Conservation (phyloP, 2,113 vertebrate species). For the Excalfactoria chinensis region DNA sequence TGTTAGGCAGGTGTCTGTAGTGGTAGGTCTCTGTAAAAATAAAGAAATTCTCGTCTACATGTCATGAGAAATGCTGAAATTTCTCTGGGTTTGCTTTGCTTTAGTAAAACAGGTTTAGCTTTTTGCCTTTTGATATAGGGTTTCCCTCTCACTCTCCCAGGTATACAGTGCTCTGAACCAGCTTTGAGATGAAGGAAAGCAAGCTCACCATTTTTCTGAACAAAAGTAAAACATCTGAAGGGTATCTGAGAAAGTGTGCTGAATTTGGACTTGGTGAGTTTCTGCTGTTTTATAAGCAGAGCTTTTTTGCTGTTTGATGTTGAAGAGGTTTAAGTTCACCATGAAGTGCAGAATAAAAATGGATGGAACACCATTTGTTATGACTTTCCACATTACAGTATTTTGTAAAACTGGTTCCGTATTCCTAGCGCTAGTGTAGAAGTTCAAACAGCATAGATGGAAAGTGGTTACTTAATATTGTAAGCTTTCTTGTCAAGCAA, state of each 20-base stretch:
- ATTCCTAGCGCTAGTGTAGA: neutral
- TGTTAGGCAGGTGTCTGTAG: neutral
- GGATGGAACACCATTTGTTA: neutral
- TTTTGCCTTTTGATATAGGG: constrained; percentile 69
- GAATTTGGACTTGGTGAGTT: constrained; percentile 74
- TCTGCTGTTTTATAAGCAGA: constrained; percentile 67
- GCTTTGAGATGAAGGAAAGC: constrained; percentile 71
- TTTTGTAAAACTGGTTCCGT: neutral
- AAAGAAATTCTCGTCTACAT: neutral
- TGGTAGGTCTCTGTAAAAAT: neutral
- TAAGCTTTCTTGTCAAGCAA: neutral
- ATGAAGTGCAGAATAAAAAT: neutral
- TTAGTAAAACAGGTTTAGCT: constrained; percentile 60
- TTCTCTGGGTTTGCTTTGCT: constrained; percentile 43
- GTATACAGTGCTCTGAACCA: constrained; percentile 65
- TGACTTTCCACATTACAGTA: neutral
- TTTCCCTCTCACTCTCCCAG: constrained; percentile 72
- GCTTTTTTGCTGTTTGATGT: constrained; percentile 61
- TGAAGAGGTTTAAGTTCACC: constrained; percentile 1
- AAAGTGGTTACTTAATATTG: neutral
- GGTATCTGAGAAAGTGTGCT: constrained; percentile 67
- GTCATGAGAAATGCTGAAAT: constrained; percentile 5
- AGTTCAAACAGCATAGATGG: neutral
- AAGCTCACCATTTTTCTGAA: constrained; percentile 70
- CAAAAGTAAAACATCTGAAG: constrained; percentile 65